Percentiles rank a stretch among this genome's conserved stretches.
These are phyloP conservation scores for Brachionus sp. DNA, from an alignment of 1,140 invertebrate genomes.

Conservation along the genomic window DNA sequence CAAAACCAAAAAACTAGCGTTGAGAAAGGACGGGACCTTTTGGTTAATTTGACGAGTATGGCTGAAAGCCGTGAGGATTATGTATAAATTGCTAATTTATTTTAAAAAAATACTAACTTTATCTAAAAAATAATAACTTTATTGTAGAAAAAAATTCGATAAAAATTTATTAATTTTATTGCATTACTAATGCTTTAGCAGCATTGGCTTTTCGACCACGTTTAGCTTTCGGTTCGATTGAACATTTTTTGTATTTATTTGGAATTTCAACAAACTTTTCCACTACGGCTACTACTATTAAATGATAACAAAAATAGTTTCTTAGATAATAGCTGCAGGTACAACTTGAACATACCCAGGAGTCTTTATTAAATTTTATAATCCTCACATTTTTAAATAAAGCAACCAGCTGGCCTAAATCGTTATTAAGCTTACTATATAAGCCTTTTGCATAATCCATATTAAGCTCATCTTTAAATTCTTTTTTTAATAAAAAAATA, in stretches of 20 bases:
- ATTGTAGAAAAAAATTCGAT: too few species aligned
- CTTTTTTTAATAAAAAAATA: not conserved
- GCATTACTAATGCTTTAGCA: too few species aligned
- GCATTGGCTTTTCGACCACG: not conserved
- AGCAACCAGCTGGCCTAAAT: not conserved
- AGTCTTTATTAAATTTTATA: not conserved
- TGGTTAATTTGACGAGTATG: not conserved
- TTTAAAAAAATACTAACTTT: too few species aligned
- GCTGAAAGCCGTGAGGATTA: not conserved
- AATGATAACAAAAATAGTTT: constrained; percentile 9
- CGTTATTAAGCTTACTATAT: not conserved
- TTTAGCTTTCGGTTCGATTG: not conserved
- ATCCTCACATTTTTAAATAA: not conserved
- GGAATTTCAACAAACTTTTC: not conserved
- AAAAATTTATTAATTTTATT: too few species aligned
- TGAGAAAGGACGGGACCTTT: not conserved
- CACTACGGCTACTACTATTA: not conserved
- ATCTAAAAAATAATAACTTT: not conserved
- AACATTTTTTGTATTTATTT: not conserved
- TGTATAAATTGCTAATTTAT: too few species aligned
- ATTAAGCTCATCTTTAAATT: not conserved
- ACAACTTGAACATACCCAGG: not conserved
- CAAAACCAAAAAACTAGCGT: not conserved
- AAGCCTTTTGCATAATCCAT: not conserved
- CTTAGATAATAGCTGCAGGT: not conserved